These are phyloP conservation scores for Dicyrtomina minuta DNA, from an alignment of 2,888 invertebrate species.

Conservation along the genomic window DNA sequence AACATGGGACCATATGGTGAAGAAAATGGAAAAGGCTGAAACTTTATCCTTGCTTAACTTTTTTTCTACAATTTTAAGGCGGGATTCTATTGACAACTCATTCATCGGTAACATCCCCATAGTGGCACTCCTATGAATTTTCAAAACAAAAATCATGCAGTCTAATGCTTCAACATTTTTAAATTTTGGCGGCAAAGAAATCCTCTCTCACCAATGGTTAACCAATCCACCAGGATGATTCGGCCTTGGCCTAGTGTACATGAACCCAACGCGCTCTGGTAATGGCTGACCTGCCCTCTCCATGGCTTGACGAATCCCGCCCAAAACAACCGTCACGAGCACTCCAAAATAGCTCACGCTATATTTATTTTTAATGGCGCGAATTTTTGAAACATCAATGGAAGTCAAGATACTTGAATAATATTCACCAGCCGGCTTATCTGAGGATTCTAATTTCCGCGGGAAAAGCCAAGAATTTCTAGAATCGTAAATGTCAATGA, in stretches of 20 bases:
- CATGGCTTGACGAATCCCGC: conserved; percentile 41
- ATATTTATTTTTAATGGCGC: conserved; percentile 39
- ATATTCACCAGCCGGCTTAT: conserved; percentile 30
- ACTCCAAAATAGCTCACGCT: conserved; percentile 42
- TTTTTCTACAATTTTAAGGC: no score
- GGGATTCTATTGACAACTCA: no score
- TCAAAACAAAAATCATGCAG: no score
- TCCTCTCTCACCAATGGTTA: conserved; percentile 49
- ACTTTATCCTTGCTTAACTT: no score
- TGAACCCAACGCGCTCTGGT: conserved; percentile 38
- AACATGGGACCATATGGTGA: no score
- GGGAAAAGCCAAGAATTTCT: no score
- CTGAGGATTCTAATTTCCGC: conserved; percentile 27
- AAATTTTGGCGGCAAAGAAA: background rate
- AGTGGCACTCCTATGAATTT: no score
- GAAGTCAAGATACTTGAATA: conserved; percentile 20
- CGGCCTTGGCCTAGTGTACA: conserved; percentile 42
- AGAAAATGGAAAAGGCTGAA: no score
- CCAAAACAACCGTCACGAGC: conserved; percentile 37
- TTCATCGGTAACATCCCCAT: no score
- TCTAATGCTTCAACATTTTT: no score
- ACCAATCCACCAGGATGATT: conserved; percentile 42
- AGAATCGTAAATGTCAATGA: no score
- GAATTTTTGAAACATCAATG: conserved; percentile 36
- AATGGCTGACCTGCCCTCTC: conserved; percentile 32